These are phyloP conservation scores for Pachyrhynchus sulphureomaculatus DNA, from an alignment of 1,140 invertebrate genomes.

Conservation along the genomic window DNA sequence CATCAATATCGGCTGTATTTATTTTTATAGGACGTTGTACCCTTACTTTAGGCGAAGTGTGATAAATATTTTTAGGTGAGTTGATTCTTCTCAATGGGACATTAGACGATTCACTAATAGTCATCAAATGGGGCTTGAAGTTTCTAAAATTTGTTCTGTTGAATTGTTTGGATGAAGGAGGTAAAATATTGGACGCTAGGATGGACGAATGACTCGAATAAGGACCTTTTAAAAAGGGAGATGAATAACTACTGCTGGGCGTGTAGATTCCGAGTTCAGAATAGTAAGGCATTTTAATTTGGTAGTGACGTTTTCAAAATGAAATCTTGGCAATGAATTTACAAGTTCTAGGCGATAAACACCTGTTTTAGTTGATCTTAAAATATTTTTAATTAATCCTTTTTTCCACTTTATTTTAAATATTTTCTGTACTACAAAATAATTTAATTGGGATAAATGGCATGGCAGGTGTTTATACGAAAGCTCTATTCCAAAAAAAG, in stretches of 20 bases:
- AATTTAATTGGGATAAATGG: conserved; percentile 1
- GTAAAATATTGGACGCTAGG: conserved; percentile 46
- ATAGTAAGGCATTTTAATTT: conserved; percentile 58
- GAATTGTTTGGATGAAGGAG: conserved; percentile 26
- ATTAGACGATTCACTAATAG: conserved; percentile 64
- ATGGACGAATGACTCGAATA: conserved; percentile 62
- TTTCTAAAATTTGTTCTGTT: conserved; percentile 34
- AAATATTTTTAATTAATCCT: conserved; percentile 11
- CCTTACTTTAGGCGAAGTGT: conserved; percentile 52
- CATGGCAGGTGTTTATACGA: neutral
- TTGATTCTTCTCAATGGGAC: conserved; percentile 51
- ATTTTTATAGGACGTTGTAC: conserved; percentile 64
- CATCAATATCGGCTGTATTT: conserved; percentile 81
- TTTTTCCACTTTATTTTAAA: neutral
- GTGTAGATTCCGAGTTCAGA: conserved; percentile 61
- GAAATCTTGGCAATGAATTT: conserved; percentile 32
- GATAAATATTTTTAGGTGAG: conserved; percentile 52
- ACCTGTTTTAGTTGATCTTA: conserved; percentile 12
- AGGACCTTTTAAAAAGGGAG: conserved; percentile 54
- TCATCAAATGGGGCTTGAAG: conserved; percentile 72
- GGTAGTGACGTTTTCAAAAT: neutral
- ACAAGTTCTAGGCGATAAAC: conserved; percentile 25
- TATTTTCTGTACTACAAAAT: neutral
- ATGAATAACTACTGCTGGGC: conserved; percentile 41
- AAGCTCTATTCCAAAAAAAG: no score